Evolutionary conservation across 2,888 invertebrate genomes (phyloP).

Genomic region (Pachymerium ferrugineum): DNA sequence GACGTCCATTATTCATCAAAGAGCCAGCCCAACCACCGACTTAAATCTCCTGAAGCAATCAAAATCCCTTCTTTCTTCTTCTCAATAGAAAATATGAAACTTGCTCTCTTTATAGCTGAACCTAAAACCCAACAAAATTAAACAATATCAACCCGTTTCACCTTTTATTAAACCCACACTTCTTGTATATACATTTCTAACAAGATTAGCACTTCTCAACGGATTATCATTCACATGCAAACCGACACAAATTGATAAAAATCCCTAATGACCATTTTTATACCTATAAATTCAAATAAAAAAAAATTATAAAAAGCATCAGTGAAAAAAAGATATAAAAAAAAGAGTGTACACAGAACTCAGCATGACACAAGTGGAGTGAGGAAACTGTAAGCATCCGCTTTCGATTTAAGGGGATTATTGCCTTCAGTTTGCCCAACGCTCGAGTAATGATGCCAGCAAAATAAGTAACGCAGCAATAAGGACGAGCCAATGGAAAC

Average conservation of each 20-base stretch:
- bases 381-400: conserved; percentile 3
- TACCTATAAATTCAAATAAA: not conserved
- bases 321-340: not conserved
- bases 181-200: conserved; percentile 6
- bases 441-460: conserved; percentile 9
- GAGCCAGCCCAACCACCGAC: not conserved
- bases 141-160: not conserved
- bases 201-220: not conserved
- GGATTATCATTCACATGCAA: not conserved
- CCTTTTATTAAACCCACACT: conserved; percentile 4
- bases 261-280: not conserved
- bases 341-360: not conserved
- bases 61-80: conserved; percentile 13
- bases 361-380: conserved; percentile 4
- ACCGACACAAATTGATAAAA: conserved; percentile 4
- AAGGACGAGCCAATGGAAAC: conserved; percentile 8
- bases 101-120: no score
- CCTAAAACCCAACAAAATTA: conserved; percentile 4
- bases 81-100: conserved; percentile 13
- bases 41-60: conserved; percentile 8
- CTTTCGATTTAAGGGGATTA: conserved; percentile 13
- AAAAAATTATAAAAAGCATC: not conserved
- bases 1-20: conserved; percentile 6
- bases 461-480: conserved; percentile 13
- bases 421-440: not conserved